phyloP scores from a whole-genome alignment of 2,797 vertebrate genomes.

The Chloroceryle inda region DNA sequence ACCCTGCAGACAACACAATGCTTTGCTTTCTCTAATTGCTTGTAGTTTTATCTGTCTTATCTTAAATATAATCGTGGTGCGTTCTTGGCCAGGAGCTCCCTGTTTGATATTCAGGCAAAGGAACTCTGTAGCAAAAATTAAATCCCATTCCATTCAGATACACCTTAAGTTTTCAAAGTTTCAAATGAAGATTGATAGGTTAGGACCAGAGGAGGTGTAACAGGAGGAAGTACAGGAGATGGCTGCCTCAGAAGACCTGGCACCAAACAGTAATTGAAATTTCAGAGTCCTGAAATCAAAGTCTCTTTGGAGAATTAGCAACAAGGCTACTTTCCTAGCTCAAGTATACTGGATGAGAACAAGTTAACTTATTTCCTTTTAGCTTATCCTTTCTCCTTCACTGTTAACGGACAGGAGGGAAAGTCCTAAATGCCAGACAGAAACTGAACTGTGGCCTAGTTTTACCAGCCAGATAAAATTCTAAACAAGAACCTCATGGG shows the following conservation, averaged over 20 bases:
- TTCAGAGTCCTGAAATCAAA: background rate
- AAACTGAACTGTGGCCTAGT: background rate
- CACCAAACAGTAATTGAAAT: background rate
- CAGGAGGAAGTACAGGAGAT: background rate
- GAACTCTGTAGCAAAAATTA: background rate
- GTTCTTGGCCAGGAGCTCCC: background rate
- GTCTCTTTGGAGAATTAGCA: slow-evolving; percentile 4
- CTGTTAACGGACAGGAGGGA: background rate
- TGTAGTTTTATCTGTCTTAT: background rate
- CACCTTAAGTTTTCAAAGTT: background rate
- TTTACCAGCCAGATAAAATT: background rate
- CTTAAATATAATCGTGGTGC: background rate
- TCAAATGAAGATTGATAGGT: background rate
- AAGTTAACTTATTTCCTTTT: background rate
- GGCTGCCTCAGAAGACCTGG: background rate
- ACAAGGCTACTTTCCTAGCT: background rate
- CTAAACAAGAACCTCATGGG: background rate
- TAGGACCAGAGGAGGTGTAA: background rate
- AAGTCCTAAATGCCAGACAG: background rate
- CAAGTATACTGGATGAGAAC: background rate
- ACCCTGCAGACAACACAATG: background rate
- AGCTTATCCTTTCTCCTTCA: background rate
- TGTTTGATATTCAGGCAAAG: background rate
- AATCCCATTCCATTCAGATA: background rate
- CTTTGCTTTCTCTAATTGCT: background rate